Conservation (phyloP, 53 echinoderm and acorn worm species). For the Holothuria scabra region DNA sequence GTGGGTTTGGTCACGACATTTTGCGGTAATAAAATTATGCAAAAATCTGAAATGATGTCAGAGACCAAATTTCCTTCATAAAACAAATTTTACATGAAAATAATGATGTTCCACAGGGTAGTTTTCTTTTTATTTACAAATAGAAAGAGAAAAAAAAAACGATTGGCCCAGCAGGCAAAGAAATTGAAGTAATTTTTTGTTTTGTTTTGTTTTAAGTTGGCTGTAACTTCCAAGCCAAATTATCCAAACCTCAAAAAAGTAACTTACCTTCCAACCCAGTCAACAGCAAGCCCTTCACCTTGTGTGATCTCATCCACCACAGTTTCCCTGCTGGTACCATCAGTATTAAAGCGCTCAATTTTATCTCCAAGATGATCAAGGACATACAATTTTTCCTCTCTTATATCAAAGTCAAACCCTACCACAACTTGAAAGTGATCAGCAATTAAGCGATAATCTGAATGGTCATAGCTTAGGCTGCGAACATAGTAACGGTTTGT, state of each 20-base stretch:
- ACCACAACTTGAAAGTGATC: constrained; percentile 56
- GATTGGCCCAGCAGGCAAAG: too few species aligned
- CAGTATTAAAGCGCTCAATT: constrained; percentile 42
- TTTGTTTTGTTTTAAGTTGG: too few species aligned
- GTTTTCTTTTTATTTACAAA: too few species aligned
- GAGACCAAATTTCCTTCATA: too few species aligned
- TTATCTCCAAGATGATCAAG: constrained; percentile 47
- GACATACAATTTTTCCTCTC: constrained; percentile 53
- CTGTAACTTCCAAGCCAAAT: too few species aligned
- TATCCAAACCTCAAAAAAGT: background rate
- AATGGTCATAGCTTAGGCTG: constrained; percentile 31
- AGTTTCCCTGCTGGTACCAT: constrained; percentile 35
- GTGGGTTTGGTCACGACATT: too few species aligned
- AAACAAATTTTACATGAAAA: too few species aligned
- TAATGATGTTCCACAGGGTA: too few species aligned
- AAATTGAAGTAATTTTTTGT: too few species aligned
- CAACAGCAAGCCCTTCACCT: constrained; percentile 72
- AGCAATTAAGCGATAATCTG: constrained; percentile 24
- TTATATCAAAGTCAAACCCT: constrained; percentile 69
- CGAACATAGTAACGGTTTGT: constrained; percentile 79
- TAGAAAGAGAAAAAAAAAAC: too few species aligned
- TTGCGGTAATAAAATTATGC: too few species aligned
- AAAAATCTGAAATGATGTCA: too few species aligned
- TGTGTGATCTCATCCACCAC: constrained; percentile 26
- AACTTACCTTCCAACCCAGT: constrained; percentile 79